phyloP scores from a whole-genome alignment of 2,888 invertebrate genomes.

The Carterocephalus palaemon region DNA sequence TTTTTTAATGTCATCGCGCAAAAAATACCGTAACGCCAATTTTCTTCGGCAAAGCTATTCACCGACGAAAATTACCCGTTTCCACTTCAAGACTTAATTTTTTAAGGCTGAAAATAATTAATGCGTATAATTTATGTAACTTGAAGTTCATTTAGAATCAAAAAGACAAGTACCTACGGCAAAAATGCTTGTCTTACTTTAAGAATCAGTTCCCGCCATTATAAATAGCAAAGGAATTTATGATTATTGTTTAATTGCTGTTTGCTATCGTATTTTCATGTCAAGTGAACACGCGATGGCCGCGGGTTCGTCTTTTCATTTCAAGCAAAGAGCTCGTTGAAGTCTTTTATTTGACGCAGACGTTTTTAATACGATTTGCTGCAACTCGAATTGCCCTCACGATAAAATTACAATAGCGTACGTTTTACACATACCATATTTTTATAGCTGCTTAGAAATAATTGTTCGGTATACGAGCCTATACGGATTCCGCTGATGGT shows the following conservation, averaged over 20 bases:
- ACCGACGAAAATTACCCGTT: constrained; percentile 17
- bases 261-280: constrained; percentile 16
- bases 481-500: too few species aligned
- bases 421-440: neutral
- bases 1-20: constrained; percentile 18
- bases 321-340: constrained; percentile 34
- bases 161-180: neutral
- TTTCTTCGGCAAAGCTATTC: constrained; percentile 17
- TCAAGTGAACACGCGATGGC: constrained; percentile 14
- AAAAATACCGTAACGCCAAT: constrained; percentile 21
- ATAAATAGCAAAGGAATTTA: constrained; percentile 12
- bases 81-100: constrained; percentile 4
- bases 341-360: constrained; percentile 34
- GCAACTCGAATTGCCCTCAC: neutral
- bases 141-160: neutral
- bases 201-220: constrained; percentile 6
- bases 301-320: neutral
- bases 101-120: constrained; percentile 2
- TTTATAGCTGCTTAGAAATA: too few species aligned
- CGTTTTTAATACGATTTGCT: neutral
- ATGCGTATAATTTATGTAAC: constrained; percentile 1
- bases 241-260: constrained; percentile 25
- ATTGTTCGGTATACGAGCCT: too few species aligned
- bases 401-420: neutral
- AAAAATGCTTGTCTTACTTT: too few species aligned